Base-by-base conservation (phyloP, 1,140 invertebrate species). In the Subanguina moxae region DNA sequence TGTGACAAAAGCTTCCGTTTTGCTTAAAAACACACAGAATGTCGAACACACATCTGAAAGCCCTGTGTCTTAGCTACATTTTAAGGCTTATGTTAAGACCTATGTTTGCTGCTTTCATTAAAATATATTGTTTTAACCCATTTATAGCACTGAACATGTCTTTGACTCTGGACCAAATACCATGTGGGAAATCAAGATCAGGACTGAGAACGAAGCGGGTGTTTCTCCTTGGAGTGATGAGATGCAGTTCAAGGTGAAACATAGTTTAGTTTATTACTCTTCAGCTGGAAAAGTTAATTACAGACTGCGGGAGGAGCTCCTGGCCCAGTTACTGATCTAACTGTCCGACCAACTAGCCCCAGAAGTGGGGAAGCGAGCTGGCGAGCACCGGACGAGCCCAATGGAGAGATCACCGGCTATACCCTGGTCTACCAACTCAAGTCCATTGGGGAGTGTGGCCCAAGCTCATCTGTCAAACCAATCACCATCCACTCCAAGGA, bases 321-420 rank as follows among this genome's bases (percentile, higher is more conserved):
- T 13, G 80, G 79, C 32, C 21, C 79, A 25, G 75, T 82, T 19
- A 76, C 62, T 21, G 71, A 75, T 52, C 25, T 82, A 13, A 65
- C 63, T 19, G 81, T 74, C 17, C 58, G 62, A 19, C 78, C 78
- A 45, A 75, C 65, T 11, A 76, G 81, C 17, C 74, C 76, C 28
- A 69, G 32, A 0, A 67, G 25, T 27, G 68, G 63, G 23, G 64
- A 62, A 27, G 75, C 74, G 11, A 79, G 70, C 11, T 82, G 79
- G 77, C 38, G 64, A 42, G 59, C 63, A 58, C 80, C 80, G 27
- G 64, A 66, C 23, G 69, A 82, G 23, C 71, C 78, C 9, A 82
- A 83, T 67, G 78, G 78, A 58, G 81, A 82, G 23, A 82, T 82
- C 69, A 82, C 81, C 46, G 80, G 80, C 23, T 82, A 82, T 69